Percentiles rank a stretch among this genome's conserved stretches.
phyloP scores from a whole-genome alignment of 2,113 vertebrate genomes.

The Rhinolophus ferrumequinum region DNA sequence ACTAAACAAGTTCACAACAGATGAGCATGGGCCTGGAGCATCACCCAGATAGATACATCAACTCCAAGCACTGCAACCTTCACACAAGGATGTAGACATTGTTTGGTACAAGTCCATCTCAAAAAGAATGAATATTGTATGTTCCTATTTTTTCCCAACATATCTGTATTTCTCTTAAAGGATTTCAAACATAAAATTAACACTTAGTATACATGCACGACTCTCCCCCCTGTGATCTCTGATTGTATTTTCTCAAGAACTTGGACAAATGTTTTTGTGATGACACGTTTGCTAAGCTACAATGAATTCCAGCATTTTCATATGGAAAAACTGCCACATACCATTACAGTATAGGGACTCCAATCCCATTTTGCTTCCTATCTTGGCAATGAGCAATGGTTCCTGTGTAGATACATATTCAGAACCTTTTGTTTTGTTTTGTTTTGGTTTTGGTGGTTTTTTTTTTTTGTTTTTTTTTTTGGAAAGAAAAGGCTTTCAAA shows the following conservation, averaged over 20 bases:
- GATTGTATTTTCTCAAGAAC: constrained; percentile 45
- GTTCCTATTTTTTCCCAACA: neutral
- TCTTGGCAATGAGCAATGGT: neutral
- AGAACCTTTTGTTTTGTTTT: neutral
- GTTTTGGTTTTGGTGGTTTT: too few relatives aligned
- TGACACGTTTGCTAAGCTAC: constrained; percentile 46
- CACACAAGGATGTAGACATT: neutral
- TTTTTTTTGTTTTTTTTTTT: neutral
- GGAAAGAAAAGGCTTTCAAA: neutral
- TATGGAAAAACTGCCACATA: neutral
- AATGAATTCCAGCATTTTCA: constrained; percentile 36
- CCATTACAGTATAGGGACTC: neutral
- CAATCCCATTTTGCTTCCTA: neutral
- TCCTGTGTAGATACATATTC: neutral
- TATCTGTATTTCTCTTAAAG: constrained; percentile 15
- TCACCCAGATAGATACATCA: neutral
- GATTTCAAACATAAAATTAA: constrained; percentile 35
- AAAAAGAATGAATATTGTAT: neutral
- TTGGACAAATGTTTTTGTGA: constrained; percentile 38
- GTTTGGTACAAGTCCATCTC: neutral
- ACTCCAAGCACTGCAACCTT: neutral
- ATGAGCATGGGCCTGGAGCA: neutral
- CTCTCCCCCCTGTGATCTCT: neutral
- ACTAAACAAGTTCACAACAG: neutral
- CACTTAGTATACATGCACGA: neutral